phyloP scores from a whole-genome alignment of 2,797 vertebrate species.

The Leucoraja ocellata region DNA sequence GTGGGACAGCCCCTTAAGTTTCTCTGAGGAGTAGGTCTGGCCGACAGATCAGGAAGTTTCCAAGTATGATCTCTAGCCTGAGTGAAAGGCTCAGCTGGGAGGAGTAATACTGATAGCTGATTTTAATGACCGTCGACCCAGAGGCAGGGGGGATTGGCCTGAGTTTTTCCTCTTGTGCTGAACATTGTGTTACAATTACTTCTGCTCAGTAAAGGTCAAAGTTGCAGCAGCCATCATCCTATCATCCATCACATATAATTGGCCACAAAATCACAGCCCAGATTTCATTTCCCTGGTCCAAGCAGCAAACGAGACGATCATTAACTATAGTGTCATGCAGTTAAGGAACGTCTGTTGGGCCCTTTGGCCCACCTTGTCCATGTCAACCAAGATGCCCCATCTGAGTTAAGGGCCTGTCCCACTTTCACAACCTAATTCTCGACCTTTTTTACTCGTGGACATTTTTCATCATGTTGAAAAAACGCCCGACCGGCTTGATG shows the following conservation, averaged over 20 bases:
- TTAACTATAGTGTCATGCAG: no score
- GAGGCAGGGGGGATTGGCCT: background rate
- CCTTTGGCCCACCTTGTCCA: no score
- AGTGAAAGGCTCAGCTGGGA: background rate
- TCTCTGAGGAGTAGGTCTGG: background rate
- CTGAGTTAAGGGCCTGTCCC: no score
- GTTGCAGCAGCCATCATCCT: background rate
- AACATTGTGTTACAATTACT: no score
- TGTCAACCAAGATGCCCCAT: no score
- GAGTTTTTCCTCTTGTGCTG: background rate
- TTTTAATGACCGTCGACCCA: background rate
- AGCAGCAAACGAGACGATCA: no score
- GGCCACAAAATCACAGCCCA: background rate
- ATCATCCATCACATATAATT: background rate
- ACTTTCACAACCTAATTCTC: no score
- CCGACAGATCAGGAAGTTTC: background rate
- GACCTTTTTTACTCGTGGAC: no score
- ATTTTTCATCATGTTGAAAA: no score
- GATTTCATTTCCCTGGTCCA: background rate
- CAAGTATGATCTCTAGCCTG: background rate
- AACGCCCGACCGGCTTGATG: no score
- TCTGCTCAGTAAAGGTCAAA: background rate
- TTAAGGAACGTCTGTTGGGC: no score
- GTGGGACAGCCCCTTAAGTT: no score
- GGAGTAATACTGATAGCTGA: background rate